Evolutionary conservation across 2,888 invertebrate species (phyloP), one percentile per base, ranked within the genome.

Genomic region (Nephrocerus scutellatus): DNA sequence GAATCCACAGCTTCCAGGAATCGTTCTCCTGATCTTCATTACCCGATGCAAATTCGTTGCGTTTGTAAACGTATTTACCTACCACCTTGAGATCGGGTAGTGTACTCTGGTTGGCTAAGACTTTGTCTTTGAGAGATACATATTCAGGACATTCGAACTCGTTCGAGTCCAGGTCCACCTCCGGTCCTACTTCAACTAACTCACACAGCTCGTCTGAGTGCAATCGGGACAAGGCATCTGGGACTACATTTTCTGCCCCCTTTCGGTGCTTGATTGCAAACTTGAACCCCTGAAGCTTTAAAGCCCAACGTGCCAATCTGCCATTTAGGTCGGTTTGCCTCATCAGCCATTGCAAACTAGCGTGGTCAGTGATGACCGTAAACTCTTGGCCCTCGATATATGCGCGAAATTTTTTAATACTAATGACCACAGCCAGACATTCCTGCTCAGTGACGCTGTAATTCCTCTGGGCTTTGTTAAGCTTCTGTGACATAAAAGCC

Each of bases 331-430:
- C 32, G 4, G n/a, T 23, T 18, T 36, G 36, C 5, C 25, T 28
- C 40, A 43, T 46, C 2, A 46, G 21, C 46, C 46, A 46, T 14
- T 43, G 30, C 2, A 46, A 15, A 9, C 43, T 45, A 3, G 47
- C 25, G 7, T 47, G 41, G 20, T 47, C 45, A 5, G 45, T 48
- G 2, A 47, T 30, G 1, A 44, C 38, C 15, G 42, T 40, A 14
- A 47, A 45, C 2, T 29, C 24, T 13, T 45, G 43, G 2, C 43
- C 22, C 21, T 47, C 47, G 3, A 47, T n/a, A 31, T 44, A 47
- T 5, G 40, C 42, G 4, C 44, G 21, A 28, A 44, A 47, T 10
- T 30, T 36, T 18, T 41, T 38, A 9, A 48, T 39, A 2, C 39
- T 34, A 12, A 31, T 14, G 9, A 47, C 22, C 1, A 36, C 40